Percentiles rank a stretch among this genome's conserved stretches.
Evolutionary conservation across 1,140 invertebrate species (phyloP).

Genomic region (Cardiocondyla obscurior): DNA sequence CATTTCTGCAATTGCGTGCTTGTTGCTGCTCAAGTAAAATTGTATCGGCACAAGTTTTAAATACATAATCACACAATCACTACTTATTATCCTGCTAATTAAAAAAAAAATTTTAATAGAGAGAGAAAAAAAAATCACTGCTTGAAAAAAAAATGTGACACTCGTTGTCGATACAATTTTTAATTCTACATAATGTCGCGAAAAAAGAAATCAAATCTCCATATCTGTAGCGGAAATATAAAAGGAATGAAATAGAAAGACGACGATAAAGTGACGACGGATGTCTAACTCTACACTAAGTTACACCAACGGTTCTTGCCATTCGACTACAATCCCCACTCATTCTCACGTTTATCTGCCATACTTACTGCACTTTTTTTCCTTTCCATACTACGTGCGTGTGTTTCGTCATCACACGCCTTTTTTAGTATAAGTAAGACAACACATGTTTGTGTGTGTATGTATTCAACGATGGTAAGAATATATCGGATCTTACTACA

Average conservation of each 20-base stretch:
- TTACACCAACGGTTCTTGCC: conserved; percentile 26
- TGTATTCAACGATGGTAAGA: not conserved
- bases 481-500: not conserved
- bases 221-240: not conserved
- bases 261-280: not conserved
- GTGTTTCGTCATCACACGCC: not conserved
- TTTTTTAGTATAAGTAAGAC: not conserved
- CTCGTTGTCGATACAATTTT: not conserved
- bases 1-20: not conserved
- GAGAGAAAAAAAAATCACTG: not conserved
- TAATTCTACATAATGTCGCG: not conserved
- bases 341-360: not conserved
- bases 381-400: not conserved
- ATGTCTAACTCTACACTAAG: conserved; percentile 62
- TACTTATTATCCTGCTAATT: too few relatives aligned
- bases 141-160: not conserved
- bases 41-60: not conserved
- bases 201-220: not conserved
- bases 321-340: conserved; percentile 50
- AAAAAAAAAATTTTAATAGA: too few relatives aligned
- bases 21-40: not conserved
- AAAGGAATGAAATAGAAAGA: not conserved
- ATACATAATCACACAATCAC: not conserved
- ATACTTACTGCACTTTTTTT: conserved; percentile 14
- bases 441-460: not conserved